A percentile compares a stretch with the other conserved stretches of the same genome.
phyloP scores from a whole-genome alignment of 1,140 invertebrate species.

The Carposina sasakii region DNA sequence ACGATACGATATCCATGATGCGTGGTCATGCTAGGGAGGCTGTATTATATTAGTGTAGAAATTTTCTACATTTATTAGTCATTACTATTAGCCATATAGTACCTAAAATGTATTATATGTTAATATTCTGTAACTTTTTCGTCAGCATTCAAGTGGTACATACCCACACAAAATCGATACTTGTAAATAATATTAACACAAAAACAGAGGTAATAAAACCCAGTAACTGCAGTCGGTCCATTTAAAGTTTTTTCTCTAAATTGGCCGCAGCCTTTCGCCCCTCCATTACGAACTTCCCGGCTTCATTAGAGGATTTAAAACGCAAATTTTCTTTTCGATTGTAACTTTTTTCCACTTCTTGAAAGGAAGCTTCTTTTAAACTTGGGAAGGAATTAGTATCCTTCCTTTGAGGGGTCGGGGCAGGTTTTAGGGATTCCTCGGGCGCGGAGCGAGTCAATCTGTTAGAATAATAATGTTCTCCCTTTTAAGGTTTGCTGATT shows the following conservation, averaged over 20 bases:
- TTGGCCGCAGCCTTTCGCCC: conserved; percentile 64
- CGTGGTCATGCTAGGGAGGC: too few species aligned
- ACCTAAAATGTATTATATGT: too few species aligned
- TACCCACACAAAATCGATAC: too few species aligned
- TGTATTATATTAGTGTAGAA: too few species aligned
- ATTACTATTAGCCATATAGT: too few species aligned
- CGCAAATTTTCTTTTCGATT: conserved; percentile 72
- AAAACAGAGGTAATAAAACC: too few species aligned
- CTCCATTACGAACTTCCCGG: conserved; percentile 70
- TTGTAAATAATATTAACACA: too few species aligned
- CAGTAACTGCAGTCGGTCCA: too few species aligned
- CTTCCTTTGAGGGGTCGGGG: conserved; percentile 63
- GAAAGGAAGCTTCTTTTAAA: conserved; percentile 68
- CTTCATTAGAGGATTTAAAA: conserved; percentile 73
- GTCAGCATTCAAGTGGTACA: too few species aligned
- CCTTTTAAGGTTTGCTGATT: conserved; percentile 12
- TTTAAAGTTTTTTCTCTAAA: conserved; percentile 56
- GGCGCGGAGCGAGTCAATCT: conserved; percentile 58
- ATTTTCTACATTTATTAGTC: too few species aligned
- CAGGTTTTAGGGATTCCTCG: conserved; percentile 57
- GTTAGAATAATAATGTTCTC: conserved; percentile 47
- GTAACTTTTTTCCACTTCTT: conserved; percentile 71
- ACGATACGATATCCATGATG: too few species aligned
- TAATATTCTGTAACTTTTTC: too few species aligned
- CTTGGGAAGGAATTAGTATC: conserved; percentile 68